Base-by-base conservation (phyloP, 2,113 vertebrate species). In the Bufo gargarizans region DNA sequence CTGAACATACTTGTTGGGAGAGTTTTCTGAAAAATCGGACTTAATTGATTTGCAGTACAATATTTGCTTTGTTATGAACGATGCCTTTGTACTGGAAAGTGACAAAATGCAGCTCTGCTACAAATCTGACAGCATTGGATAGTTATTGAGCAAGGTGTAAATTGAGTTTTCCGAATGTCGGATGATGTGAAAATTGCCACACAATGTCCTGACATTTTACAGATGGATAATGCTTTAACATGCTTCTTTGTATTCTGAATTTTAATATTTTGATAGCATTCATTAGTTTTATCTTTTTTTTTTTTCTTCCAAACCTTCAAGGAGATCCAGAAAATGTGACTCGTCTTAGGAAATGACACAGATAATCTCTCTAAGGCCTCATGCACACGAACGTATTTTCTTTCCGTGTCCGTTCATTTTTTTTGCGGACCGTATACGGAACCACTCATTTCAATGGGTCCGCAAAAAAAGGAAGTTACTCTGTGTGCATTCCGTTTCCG, bases 121-220 rank as follows among this genome's bases (percentile, higher is more conserved):
- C 65, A 71, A 84, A 84, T 84, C 82, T 69, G 82, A 69, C 82
- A 84, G 63, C 63, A 33, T 33, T 69, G 49, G 20, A 47, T 84
- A 49, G 82, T 84, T 84, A 84, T 71, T 71, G 49, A 84, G 82
- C 63, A 55, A 84, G 82, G 82, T 84, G 82, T 55, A 65, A 84
- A 84, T 84, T 84, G 82, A 84, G 65, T 84, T 84, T 84, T 84
- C 82, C 33, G 49, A 84, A 84, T 84, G 65, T 71, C 63, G 65
- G 63, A 43, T 69, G 63, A 84, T 55, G 82, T 84, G 82, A 84
- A 84, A 84, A 84, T 84, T 84, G 82, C 82, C 47, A 67, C 82
- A 33, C 65, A 6, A 69, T 16, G 49, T 84, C 63, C 63, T 84
- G 82, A 71, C 65, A 84, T 84, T 84, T 84, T 84, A 84, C 63